Percentiles rank a stretch among this genome's conserved stretches.
phyloP scores from a whole-genome alignment of 2,888 invertebrate genomes.

The Cheilosia scutellata region DNA sequence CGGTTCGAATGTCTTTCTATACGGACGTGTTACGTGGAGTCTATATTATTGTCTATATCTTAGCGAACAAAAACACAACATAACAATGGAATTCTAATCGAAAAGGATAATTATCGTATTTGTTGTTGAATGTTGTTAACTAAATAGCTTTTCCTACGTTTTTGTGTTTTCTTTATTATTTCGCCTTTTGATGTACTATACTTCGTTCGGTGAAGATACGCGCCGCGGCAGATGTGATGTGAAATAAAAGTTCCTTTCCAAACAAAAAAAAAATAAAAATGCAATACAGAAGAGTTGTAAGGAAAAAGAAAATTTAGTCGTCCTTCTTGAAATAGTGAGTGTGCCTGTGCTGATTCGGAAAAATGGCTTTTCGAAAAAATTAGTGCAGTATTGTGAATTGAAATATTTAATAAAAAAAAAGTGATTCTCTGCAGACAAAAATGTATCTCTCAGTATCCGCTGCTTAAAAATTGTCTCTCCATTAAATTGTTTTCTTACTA shows the following conservation, averaged over 20 bases:
- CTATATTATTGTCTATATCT: constrained; percentile 29
- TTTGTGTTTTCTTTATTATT: background rate
- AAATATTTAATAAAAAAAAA: background rate
- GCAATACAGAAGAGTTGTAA: background rate
- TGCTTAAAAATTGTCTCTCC: constrained; percentile 1
- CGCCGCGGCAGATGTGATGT: constrained; percentile 25
- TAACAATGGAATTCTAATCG: constrained; percentile 11
- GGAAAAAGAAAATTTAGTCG: background rate
- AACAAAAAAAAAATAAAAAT: constrained; percentile 1
- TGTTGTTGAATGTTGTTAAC: constrained; percentile 42
- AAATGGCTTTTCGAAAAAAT: background rate
- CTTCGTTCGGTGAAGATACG: constrained; percentile 31
- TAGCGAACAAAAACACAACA: constrained; percentile 34
- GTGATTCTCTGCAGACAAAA: constrained; percentile 18
- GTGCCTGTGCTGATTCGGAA: background rate
- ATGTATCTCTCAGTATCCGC: background rate
- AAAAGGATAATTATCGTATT: constrained; percentile 4
- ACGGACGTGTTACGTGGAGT: constrained; percentile 73
- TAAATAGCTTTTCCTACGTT: constrained; percentile 3
- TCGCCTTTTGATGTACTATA: constrained; percentile 25
- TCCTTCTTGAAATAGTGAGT: background rate
- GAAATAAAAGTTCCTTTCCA: constrained; percentile 34
- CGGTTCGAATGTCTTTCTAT: constrained; percentile 82
- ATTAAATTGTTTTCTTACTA: background rate
- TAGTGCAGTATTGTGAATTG: background rate